Conservation (phyloP, 2,797 vertebrate species). For the Vultur gryphus region DNA sequence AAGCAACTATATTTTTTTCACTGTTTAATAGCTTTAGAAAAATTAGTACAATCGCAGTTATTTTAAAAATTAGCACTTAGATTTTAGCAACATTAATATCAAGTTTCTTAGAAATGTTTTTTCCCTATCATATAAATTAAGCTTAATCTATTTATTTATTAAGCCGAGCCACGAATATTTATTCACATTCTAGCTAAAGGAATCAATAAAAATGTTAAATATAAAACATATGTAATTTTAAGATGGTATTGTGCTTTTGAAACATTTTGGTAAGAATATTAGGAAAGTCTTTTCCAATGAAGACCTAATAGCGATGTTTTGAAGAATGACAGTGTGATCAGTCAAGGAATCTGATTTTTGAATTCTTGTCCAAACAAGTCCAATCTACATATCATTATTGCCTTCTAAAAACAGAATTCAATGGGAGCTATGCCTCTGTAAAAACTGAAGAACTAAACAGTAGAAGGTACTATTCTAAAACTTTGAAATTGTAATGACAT, state of each 20-base stretch:
- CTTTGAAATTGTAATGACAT: background rate
- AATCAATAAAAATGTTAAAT: background rate
- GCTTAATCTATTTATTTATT: background rate
- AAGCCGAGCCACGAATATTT: background rate
- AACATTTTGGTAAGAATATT: constrained; percentile 24
- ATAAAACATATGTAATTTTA: background rate
- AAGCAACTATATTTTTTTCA: background rate
- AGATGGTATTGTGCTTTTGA: background rate
- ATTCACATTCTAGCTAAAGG: background rate
- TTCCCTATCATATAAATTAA: background rate
- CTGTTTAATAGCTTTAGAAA: background rate
- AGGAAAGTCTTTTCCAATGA: constrained; percentile 20
- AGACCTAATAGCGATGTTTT: constrained; percentile 1
- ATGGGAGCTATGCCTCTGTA: constrained; percentile 4
- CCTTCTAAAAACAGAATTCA: constrained; percentile 61
- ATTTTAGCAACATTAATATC: background rate
- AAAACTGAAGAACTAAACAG: constrained; percentile 30
- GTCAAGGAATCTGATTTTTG: constrained; percentile 55
- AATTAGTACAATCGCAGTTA: background rate
- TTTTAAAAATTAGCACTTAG: background rate
- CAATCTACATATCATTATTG: constrained; percentile 55
- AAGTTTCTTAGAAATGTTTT: background rate
- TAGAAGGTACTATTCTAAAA: constrained; percentile 40
- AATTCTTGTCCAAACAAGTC: constrained; percentile 64
- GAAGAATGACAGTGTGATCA: constrained; percentile 50